These are phyloP conservation scores for Crotalus tigris DNA, from an alignment of 2,113 vertebrate species.

Conservation along the genomic window DNA sequence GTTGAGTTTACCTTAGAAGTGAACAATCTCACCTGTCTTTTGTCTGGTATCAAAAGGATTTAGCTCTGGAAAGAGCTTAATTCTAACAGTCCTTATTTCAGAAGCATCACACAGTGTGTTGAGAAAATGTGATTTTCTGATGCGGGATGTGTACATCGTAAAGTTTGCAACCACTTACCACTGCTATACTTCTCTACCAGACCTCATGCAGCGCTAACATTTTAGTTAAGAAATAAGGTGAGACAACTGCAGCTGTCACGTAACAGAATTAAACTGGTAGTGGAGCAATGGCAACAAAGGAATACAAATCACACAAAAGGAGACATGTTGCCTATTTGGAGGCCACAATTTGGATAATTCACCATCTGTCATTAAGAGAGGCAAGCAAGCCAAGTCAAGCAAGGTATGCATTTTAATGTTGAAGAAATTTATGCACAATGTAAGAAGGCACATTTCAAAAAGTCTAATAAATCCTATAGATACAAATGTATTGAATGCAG, in stretches of 20 bases:
- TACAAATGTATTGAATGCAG: neutral
- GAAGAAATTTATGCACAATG: neutral
- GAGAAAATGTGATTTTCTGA: neutral
- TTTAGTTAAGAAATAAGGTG: constrained; percentile 22
- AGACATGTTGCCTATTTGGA: constrained; percentile 4
- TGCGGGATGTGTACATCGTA: neutral
- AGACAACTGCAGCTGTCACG: neutral
- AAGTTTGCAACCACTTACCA: neutral
- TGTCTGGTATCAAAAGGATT: neutral
- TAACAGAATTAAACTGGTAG: constrained; percentile 28
- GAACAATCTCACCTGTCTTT: neutral
- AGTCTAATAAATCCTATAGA: neutral
- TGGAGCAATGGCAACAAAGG: constrained; percentile 26
- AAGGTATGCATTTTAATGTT: neutral
- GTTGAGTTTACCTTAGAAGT: neutral
- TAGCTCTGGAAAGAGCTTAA: neutral
- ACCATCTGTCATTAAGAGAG: neutral
- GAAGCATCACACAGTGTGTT: neutral
- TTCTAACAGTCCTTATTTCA: neutral
- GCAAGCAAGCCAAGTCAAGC: neutral
- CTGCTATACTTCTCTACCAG: neutral
- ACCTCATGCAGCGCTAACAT: neutral
- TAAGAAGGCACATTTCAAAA: neutral
- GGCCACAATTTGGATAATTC: neutral
- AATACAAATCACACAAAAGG: constrained; percentile 21